Base-by-base conservation (phyloP, 2,888 invertebrate species). In the Epicampocera succincta region DNA sequence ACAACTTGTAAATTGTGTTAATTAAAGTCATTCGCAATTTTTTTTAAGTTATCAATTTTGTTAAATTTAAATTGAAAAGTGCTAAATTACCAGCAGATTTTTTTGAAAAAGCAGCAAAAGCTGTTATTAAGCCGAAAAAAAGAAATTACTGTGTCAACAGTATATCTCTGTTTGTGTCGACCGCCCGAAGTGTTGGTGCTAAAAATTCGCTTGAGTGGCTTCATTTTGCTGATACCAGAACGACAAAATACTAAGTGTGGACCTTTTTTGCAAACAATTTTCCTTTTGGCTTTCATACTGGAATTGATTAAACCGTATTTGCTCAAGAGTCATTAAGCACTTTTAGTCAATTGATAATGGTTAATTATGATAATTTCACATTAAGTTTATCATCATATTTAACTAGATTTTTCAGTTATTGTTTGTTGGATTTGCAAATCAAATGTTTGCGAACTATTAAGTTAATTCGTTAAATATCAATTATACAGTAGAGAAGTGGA, bases 1-100 rank as follows among this genome's bases (percentile, higher is more conserved):
- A 44, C 29, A 63, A 79, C 40, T 61, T 72, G 65, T 38, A 15
- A 73, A 68, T 61, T 71, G 60, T 80, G 73, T 74, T 25, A 80
- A 74, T 80, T 74, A 61, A 73, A 73, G 42, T 50, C 63, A 65
- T 63, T 50, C 56, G 63, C 66, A 60, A 15, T 19, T 38, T 56
- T 56, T 54, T 56, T 25, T 56, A 61, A 42, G 48, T 69, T 63
- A 79, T 69, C 61, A 50, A 38, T 58, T 68, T 56, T 33, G 46
- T 48, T n/a, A 56, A 69, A 50, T 65, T 58, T 25, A 21, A 63
- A 63, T 21, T 2, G 15, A 63, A 60, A 72, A 33, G 76, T 76
- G 76, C 63, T 54, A 76, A 76, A 76, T 66, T 72, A 15, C 15
- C 21, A 42, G 8, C 21, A 13, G 48, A 68, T 17, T 8, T 9